Evolutionary conservation across 37 sponge, comb jelly and placozoan genomes (phyloP).

Genomic region (Petrosia ficiformis): DNA sequence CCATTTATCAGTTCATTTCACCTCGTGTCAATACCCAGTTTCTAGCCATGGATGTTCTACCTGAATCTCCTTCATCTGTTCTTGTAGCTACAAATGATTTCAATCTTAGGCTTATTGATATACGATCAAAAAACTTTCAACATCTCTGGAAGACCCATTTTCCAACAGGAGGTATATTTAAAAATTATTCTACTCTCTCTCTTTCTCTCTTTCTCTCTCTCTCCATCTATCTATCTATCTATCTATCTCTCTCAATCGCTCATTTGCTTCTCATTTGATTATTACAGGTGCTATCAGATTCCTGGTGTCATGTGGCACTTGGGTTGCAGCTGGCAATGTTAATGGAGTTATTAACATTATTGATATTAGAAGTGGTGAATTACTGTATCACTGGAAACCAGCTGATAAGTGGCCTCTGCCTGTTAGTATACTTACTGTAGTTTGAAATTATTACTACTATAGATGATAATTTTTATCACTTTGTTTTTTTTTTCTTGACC

Average conservation of each 20-base stretch:
- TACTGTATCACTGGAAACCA: constrained; percentile 54
- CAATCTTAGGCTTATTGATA: constrained; percentile 53
- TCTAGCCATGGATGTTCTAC: constrained; percentile 34
- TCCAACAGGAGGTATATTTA: constrained; percentile 41
- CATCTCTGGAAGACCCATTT: constrained; percentile 54
- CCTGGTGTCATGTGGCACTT: constrained; percentile 45
- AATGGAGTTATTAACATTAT: constrained; percentile 50
- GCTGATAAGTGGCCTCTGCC: constrained; percentile 20
- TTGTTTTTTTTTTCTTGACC: neutral
- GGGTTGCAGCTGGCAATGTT: constrained; percentile 57
- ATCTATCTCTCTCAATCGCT: neutral
- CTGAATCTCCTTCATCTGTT: constrained; percentile 26
- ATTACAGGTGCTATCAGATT: constrained; percentile 27
- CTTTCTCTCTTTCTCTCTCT: neutral
- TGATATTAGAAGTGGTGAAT: constrained; percentile 64
- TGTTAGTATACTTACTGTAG: neutral
- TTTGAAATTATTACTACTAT: neutral
- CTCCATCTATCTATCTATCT: neutral
- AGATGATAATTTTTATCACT: neutral
- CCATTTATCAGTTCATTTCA: constrained; percentile 52
- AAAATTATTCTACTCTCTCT: neutral
- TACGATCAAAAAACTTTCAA: constrained; percentile 30
- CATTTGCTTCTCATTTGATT: neutral
- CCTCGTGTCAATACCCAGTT: constrained; percentile 12
- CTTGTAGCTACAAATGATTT: constrained; percentile 49